Evolutionary conservation across 2,888 invertebrate species (phyloP), one percentile per base, ranked within the genome.

Genomic region (Caenorhabditis wallacei): DNA sequence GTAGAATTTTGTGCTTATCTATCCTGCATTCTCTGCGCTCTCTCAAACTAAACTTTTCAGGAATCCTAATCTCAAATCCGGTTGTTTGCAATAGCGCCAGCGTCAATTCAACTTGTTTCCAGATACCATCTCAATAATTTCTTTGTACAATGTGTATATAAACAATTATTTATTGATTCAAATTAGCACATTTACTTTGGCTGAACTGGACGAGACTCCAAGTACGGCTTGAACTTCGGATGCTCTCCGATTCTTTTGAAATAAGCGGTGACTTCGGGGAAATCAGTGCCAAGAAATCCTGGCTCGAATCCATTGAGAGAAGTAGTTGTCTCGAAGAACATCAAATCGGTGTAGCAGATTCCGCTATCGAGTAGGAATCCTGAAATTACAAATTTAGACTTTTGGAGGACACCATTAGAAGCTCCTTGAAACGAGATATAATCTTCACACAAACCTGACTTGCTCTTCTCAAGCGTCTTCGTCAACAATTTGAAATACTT

Each of bases 281-380:
- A 63, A 24, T 74, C 74, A 5, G 26, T 57, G 24, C 74, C 74
- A 26, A 74, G 64, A 22, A 64, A 74, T 22, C 57, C 74, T 1
- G 56, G 16, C 48, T 74, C 74, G n/a, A 64, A 48, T 13, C 30
- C 46, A 16, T 22, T 64, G 16, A 74, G 26, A 46, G 64, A 54
- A 22, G 57, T 56, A 5, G 74, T 74, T 56, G 74, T 74, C 20
- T 74, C 74, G 37, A 66, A 74, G 74, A 74, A 74, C 63, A 74
- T 63, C 11, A 74, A 56, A 18, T 74, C 74, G 22, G 64, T n/a
- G 30, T 30, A 74, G 22, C 54, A 64, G 64, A 74, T 54, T 7
- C 74, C 74, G 43, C 56, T 56, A 48, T 64, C 74, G 16, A 54
- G 56, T 20, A 74, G 63, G 64, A 74, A 74, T 11, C 74, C 74